phyloP scores from a whole-genome alignment of 2,888 invertebrate species.

The Tetranychus piercei region DNA sequence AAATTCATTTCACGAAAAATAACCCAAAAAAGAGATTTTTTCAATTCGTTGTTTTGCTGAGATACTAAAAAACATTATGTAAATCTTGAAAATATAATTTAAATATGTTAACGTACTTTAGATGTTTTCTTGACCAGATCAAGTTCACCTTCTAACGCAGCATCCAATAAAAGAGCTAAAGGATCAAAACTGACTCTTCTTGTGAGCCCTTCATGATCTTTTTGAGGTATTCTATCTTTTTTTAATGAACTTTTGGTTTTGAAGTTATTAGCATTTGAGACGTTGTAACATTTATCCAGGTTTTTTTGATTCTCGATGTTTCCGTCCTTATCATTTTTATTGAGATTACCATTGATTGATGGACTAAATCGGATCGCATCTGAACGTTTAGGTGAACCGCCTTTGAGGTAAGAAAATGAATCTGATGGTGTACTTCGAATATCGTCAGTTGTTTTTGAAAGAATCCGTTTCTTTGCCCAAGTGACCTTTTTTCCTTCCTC shows the following conservation, averaged over 20 bases:
- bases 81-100: not conserved
- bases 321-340: not conserved
- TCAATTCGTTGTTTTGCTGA: not conserved
- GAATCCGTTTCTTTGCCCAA: not conserved
- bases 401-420: not conserved
- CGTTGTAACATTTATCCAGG: too few relatives aligned
- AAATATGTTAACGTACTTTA: slow-evolving; percentile 8
- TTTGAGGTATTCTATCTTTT: not conserved
- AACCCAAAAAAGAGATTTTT: not conserved
- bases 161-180: slow-evolving; percentile 79
- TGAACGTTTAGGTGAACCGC: not conserved
- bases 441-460: not conserved
- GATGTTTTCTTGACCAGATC: slow-evolving; percentile 91
- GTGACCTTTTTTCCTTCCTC: not conserved
- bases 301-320: too few relatives aligned
- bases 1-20: not conserved
- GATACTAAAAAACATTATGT: not conserved
- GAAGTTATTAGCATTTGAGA: not conserved
- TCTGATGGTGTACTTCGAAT: not conserved
- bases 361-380: not conserved
- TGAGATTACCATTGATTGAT: not conserved
- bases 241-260: slow-evolving; percentile 10
- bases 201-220: slow-evolving; percentile 20
- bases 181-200: slow-evolving; percentile 91
- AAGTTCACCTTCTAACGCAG: slow-evolving; percentile 90